These are phyloP conservation scores for Triplophysa rosa DNA, from an alignment of 2,113 vertebrate species.

Conservation along the genomic window DNA sequence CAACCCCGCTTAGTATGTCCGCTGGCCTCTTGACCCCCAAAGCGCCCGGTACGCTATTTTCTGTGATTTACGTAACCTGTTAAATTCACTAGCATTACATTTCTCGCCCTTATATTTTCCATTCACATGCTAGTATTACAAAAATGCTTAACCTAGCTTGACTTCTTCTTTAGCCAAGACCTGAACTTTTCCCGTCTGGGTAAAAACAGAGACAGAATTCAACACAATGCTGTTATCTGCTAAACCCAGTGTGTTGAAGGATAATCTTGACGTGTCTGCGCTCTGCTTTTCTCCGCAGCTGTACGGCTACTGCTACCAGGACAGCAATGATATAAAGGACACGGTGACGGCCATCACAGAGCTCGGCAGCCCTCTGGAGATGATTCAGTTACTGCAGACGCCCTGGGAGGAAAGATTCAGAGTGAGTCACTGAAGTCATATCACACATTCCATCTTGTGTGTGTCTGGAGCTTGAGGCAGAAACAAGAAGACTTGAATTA, in stretches of 20 bases:
- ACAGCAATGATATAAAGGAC: conserved; percentile 83
- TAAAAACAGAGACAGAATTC: conserved; percentile 47
- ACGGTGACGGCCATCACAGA: conserved; percentile 90
- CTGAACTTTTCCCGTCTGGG: background rate
- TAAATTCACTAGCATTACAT: background rate
- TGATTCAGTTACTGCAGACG: conserved; percentile 89
- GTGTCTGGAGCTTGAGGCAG: conserved; percentile 39
- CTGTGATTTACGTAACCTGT: background rate
- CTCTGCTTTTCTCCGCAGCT: conserved; percentile 73
- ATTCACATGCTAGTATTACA: no score
- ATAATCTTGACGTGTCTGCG: conserved; percentile 21
- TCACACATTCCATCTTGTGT: conserved; percentile 47
- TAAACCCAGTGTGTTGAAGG: conserved; percentile 13
- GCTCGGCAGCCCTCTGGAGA: conserved; percentile 86
- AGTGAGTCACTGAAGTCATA: conserved; percentile 70
- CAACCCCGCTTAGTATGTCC: no score
- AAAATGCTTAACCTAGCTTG: background rate
- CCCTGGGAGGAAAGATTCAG: conserved; percentile 91
- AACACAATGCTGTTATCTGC: conserved; percentile 42
- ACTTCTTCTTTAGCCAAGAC: background rate
- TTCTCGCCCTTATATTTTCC: background rate
- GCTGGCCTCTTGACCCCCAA: background rate
- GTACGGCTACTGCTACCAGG: conserved; percentile 88
- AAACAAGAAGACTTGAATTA: background rate
- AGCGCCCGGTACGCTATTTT: background rate